Evolutionary conservation across 2,113 vertebrate species (phyloP), one percentile per base, ranked within the genome.

Genomic region (Melanerpes aurifrons): DNA sequence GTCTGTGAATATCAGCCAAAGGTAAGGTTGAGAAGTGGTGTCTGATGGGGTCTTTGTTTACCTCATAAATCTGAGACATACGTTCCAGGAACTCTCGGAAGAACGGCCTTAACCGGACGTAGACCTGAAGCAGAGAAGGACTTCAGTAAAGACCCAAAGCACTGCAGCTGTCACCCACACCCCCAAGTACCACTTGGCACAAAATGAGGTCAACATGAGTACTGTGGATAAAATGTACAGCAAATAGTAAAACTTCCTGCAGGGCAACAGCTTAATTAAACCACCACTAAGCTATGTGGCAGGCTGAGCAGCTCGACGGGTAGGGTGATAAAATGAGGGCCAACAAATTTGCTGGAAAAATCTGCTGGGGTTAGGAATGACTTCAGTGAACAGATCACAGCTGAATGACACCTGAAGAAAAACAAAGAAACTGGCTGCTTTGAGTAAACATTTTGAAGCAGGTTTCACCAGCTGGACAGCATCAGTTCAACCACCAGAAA

Each of bases 11-110:
- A 21, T 10, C 57, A 53, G 50, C 13, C 22, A 25, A 25, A 53
- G 22, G 7, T 13, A 53, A 53, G 50, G 50, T 53, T 53, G 22
- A 53, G 50, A 12, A 53, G 50, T 53, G 25, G 48, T 11, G 21
- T 11, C 48, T 50, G 48, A 50, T 50, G 48, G 22, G 24, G 24
- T 53, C 6, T 45, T 16, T 16, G 15, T 45, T 98, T 98, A 99
- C 99, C 99, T 99, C 99, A 95, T 99, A 99, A 96, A 99, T 99
- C 97, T 99, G 99, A 97, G 99, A 99, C 99, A 99, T 99, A 66
- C 99, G 98, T 87, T 99, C 99, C 97, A 99, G 97, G 97, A 99
- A 99, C 96, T 99, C 99, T 97, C 99, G 98, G 96, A 99, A 99
- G 97, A 99, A 99, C 6, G 99, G 99, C 97, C 99, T 97, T 98